phyloP scores from a whole-genome alignment of 2,797 vertebrate genomes.

The Epinephelus coioides region DNA sequence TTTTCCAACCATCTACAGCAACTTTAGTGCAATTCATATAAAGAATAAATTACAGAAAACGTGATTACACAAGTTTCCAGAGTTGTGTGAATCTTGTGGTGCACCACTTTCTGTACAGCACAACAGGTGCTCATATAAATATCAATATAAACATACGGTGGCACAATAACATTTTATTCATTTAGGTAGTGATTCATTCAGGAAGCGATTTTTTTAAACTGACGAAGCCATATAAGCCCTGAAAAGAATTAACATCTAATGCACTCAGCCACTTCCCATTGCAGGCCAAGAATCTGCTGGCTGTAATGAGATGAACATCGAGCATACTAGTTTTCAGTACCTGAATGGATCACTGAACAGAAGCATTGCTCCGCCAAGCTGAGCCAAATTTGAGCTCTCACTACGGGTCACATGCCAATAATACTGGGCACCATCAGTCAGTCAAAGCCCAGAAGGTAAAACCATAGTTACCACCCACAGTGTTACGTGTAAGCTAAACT shows the following conservation, averaged over 20 bases:
- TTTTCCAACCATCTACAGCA: no score
- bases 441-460: conserved; percentile 23
- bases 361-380: background rate
- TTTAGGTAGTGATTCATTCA: background rate
- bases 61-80: no score
- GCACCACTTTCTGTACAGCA: no score
- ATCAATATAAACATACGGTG: background rate
- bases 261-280: background rate
- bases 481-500: conserved; percentile 43
- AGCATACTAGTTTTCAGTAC: conserved; percentile 11
- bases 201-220: background rate
- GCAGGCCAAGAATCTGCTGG: conserved; percentile 9
- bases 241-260: conserved; percentile 3
- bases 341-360: conserved; percentile 37
- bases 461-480: conserved; percentile 19
- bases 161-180: background rate
- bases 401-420: conserved; percentile 11
- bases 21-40: no score
- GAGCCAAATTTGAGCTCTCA: conserved; percentile 32
- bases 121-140: no score
- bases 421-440: conserved; percentile 16
- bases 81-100: no score
- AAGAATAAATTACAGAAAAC: no score
- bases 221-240: background rate
- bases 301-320: conserved; percentile 24